These are phyloP conservation scores for Aproaerema taeniolella DNA, from an alignment of 2,888 invertebrate species.

Conservation along the genomic window DNA sequence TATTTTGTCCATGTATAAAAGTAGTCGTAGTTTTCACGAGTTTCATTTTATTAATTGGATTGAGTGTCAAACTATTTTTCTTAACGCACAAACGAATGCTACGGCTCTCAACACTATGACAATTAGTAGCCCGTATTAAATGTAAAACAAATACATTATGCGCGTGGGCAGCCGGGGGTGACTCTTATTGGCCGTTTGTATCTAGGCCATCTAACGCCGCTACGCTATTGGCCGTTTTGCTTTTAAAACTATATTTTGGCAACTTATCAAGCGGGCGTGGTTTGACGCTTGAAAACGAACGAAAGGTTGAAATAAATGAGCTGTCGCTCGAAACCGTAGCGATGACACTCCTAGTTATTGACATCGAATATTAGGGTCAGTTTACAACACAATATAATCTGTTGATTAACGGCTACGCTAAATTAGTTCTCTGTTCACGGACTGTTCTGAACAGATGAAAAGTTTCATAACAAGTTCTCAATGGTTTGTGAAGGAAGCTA, in stretches of 20 bases:
- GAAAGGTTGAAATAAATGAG: constrained; percentile 20
- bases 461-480: no score
- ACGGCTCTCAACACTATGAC: constrained; percentile 53
- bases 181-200: constrained; percentile 40
- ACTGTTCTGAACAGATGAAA: no score
- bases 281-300: constrained; percentile 29
- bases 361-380: constrained; percentile 10
- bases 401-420: no score
- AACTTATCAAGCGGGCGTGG: constrained; percentile 60
- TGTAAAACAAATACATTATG: constrained; percentile 53
- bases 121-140: constrained; percentile 60
- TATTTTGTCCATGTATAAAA: no score
- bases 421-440: no score
- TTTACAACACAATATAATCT: constrained; percentile 3
- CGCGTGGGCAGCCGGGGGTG: constrained; percentile 49
- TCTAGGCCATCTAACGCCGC: constrained; percentile 34
- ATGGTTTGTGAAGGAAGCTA: no score
- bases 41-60: background rate
- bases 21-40: no score
- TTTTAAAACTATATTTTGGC: constrained; percentile 54
- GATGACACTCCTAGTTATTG: constrained; percentile 11
- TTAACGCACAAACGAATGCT: no score
- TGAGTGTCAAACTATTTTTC: background rate
- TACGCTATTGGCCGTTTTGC: constrained; percentile 40
- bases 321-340: constrained; percentile 12